Conservation (phyloP, 23 tunicate genomes). For the Trididemnum nubilum region DNA sequence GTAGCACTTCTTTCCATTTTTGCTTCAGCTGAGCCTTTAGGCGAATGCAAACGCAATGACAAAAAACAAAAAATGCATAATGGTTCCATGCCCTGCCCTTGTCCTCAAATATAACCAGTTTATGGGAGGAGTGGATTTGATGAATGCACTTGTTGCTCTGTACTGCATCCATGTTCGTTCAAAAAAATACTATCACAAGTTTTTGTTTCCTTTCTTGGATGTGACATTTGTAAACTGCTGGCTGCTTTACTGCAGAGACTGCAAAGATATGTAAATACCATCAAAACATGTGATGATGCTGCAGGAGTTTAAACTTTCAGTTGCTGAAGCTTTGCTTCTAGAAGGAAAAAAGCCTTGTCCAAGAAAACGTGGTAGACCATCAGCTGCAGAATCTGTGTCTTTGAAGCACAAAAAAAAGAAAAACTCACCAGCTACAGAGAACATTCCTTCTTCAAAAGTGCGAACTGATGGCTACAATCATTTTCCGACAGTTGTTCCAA, state of each 20-base stretch:
- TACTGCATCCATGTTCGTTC: constrained; percentile 11
- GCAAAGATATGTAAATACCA: not conserved
- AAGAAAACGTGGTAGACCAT: constrained; percentile 16
- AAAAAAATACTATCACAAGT: constrained; percentile 12
- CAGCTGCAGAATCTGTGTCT: constrained; percentile 9
- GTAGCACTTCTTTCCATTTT: constrained; percentile 6
- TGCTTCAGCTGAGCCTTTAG: constrained; percentile 19
- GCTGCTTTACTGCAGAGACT: constrained; percentile 12
- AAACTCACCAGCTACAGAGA: constrained; percentile 7
- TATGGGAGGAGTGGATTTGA: constrained; percentile 20
- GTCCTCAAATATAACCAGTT: not conserved
- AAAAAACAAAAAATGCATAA: not conserved
- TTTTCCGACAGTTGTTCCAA: not conserved
- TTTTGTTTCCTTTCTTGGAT: constrained; percentile 14
- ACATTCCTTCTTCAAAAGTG: not conserved
- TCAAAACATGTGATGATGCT: constrained; percentile 13
- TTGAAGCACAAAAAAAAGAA: constrained; percentile 13
- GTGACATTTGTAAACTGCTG: constrained; percentile 12
- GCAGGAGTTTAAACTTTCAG: constrained; percentile 10
- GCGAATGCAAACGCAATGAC: constrained; percentile 14
- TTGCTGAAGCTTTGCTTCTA: constrained; percentile 5
- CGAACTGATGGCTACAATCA: constrained; percentile 23
- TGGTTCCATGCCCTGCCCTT: not conserved
- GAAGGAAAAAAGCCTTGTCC: not conserved
- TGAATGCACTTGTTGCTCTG: constrained; percentile 21